phyloP scores from a whole-genome alignment of 2,888 invertebrate genomes.

The Neoaliturus tenellus region DNA sequence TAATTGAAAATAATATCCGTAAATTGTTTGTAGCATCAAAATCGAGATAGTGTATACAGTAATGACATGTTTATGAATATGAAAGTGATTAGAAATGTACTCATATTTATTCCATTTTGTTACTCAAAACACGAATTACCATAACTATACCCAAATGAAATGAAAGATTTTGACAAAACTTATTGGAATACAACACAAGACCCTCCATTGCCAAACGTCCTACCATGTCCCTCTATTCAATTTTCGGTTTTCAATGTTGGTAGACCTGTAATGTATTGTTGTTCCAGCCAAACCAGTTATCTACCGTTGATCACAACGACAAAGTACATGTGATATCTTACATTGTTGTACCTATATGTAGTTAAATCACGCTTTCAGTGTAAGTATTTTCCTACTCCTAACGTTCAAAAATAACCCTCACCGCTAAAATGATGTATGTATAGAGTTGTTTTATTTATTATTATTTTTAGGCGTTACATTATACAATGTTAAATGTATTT shows the following conservation, averaged over 20 bases:
- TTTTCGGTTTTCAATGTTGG: neutral
- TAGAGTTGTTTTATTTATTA: constrained; percentile 37
- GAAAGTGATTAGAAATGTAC: too few species aligned
- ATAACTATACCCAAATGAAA: too few species aligned
- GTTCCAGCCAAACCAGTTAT: neutral
- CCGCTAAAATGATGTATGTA: neutral
- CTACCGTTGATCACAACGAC: neutral
- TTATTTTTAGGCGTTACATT: constrained; percentile 51
- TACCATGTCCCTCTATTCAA: neutral
- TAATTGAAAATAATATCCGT: too few species aligned
- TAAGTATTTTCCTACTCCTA: constrained; percentile 46
- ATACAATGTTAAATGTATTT: constrained; percentile 54
- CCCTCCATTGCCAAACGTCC: too few species aligned
- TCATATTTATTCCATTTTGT: too few species aligned
- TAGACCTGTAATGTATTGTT: neutral
- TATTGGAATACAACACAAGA: too few species aligned
- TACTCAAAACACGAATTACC: too few species aligned
- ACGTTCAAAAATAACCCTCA: constrained; percentile 10
- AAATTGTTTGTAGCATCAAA: too few species aligned
- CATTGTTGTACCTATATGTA: neutral
- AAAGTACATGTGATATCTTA: constrained; percentile 46
- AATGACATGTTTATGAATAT: too few species aligned
- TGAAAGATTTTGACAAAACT: too few species aligned
- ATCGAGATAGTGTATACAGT: too few species aligned
- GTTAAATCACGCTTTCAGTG: constrained; percentile 27